Conservation (phyloP, 2,113 vertebrate species). For the Nymphicus hollandicus region DNA sequence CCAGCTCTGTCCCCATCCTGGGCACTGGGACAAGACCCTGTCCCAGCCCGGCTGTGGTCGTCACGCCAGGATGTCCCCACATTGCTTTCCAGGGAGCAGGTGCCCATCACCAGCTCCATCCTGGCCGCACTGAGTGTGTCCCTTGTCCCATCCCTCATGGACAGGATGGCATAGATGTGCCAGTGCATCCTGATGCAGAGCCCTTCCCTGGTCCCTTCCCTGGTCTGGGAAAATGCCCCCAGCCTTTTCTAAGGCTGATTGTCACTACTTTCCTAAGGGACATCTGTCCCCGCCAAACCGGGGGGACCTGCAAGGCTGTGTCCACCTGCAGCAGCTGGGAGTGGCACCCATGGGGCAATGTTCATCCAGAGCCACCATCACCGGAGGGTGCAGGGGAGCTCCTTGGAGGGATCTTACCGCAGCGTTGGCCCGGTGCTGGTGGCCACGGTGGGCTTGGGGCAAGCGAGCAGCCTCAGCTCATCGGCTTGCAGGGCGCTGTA, state of each 20-base stretch:
- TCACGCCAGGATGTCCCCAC: not conserved
- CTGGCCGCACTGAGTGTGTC: not conserved
- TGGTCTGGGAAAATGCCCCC: not conserved
- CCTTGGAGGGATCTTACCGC: slow-evolving; percentile 77
- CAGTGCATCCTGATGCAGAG: rapidly evolving
- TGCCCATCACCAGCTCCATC: not conserved
- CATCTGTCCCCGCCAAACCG: not conserved
- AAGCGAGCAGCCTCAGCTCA: slow-evolving; percentile 82
- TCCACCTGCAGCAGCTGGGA: not conserved
- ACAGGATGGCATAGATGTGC: not conserved
- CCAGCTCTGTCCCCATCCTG: not conserved
- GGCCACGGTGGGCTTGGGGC: slow-evolving; percentile 42
- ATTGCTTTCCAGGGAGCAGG: not conserved
- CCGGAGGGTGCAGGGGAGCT: not conserved
- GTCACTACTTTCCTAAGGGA: not conserved
- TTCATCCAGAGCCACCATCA: rapidly evolving
- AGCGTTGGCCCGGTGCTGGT: slow-evolving; percentile 61
- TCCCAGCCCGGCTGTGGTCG: not conserved
- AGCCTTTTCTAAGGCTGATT: not conserved
- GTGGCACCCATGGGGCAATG: not conserved
- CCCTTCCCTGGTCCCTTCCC: not conserved
- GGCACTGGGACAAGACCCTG: rapidly evolving
- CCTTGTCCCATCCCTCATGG: not conserved
- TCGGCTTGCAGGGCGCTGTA: slow-evolving; percentile 87
- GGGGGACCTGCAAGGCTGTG: not conserved